Conservation (phyloP, 2,113 vertebrate species). For the Anarrhichthys ocellatus region DNA sequence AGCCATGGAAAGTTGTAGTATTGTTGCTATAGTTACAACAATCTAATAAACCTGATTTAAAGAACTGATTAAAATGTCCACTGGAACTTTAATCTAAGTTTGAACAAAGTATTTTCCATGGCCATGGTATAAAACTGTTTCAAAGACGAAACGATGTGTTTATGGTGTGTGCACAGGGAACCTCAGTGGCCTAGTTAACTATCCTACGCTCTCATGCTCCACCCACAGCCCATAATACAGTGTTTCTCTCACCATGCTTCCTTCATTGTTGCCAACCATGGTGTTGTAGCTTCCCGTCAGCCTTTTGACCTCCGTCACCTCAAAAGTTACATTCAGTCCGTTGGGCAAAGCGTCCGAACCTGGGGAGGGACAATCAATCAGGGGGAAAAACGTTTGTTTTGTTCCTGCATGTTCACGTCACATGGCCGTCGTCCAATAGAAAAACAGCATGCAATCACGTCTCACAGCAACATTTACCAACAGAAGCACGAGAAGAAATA, state of each 20-base stretch:
- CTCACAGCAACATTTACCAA: background rate
- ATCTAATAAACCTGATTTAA: no score
- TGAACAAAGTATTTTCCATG: background rate
- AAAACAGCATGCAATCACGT: background rate
- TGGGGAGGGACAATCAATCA: slow-evolving; percentile 59
- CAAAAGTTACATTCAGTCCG: slow-evolving; percentile 93
- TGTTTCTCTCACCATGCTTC: slow-evolving; percentile 91
- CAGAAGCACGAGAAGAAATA: background rate
- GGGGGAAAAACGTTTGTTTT: no score
- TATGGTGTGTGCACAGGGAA: background rate
- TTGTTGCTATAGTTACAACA: no score
- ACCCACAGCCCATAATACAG: background rate
- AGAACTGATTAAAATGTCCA: no score
- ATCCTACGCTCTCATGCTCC: background rate
- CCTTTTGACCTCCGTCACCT: slow-evolving; percentile 92
- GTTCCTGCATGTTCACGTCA: background rate
- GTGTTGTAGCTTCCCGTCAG: slow-evolving; percentile 97
- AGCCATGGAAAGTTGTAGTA: no score
- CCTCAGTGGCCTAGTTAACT: background rate
- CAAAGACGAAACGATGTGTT: no score
- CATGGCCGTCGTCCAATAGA: background rate
- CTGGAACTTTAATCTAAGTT: no score
- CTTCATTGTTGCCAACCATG: slow-evolving; percentile 99
- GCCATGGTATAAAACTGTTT: background rate
- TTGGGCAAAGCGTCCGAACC: slow-evolving; percentile 93